Percentiles rank a stretch among this genome's conserved stretches.
Evolutionary conservation across 64 coral and sea anemone genomes (phyloP).

Genomic region (Stichodactyla helianthus): DNA sequence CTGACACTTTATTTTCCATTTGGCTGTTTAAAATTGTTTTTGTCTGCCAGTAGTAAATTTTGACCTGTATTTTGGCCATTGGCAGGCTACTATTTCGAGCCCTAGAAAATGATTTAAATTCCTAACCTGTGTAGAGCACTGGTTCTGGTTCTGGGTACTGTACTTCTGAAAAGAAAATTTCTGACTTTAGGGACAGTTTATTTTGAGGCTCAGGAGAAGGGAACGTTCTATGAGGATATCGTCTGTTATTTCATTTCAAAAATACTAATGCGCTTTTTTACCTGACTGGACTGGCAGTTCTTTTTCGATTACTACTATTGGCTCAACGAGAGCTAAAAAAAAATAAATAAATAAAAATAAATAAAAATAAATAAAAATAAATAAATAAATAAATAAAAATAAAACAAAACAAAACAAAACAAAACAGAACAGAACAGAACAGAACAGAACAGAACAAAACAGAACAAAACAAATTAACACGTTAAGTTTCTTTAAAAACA

Average conservation of each 20-base stretch:
- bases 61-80: too few species aligned
- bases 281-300: slow-evolving; percentile 14
- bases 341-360: too few species aligned
- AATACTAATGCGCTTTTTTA: background rate
- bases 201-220: background rate
- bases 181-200: background rate
- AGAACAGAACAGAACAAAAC: too few species aligned
- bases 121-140: slow-evolving; percentile 4
- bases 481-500: background rate
- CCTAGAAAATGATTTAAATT: background rate
- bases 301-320: slow-evolving; percentile 1
- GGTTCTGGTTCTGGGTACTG: background rate
- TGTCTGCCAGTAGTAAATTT: too few species aligned
- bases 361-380: too few species aligned
- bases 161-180: background rate
- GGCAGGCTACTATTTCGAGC: too few species aligned
- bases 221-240: too few species aligned
- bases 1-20: too few species aligned
- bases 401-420: too few species aligned
- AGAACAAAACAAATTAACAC: background rate
- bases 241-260: background rate
- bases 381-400: too few species aligned
- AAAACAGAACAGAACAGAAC: too few species aligned
- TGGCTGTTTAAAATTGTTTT: too few species aligned
- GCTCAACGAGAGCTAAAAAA: slow-evolving; percentile 16